Evolutionary conservation across 2,888 invertebrate genomes (phyloP), one percentile per base, ranked within the genome.

Genomic region (Chymomyza amoena): DNA sequence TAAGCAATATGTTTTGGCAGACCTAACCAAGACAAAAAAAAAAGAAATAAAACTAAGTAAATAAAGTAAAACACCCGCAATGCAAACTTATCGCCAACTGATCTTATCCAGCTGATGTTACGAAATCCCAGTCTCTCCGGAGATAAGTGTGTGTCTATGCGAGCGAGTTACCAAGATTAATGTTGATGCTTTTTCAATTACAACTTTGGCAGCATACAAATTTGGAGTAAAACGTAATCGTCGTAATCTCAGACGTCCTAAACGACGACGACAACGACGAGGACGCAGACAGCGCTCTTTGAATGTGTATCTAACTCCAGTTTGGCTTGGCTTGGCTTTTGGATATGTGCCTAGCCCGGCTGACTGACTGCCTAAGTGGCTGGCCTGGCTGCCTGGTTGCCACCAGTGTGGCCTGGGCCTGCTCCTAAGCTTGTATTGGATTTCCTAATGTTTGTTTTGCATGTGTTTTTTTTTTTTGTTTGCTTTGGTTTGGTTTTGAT

Each of bases 181-280:
- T 90, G 90, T 89, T 90, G 90, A 89, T 89, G 90, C 88, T 87
- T 90, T 90, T 90, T 90, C 90, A 90, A 90, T 90, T 90, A 90
- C 90, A 90, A 84, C 84, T 85, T 77, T 84, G 87, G 84, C 87
- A 84, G 84, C 84, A 88, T 84, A 89, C 88, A 87, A 89, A 89
- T 89, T 89, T 88, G 87, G 87, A 88, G 84, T 89, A 89, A 89
- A 89, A 87, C 84, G 87, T 85, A 87, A 87, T 85, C 87, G 79
- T 85, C 81, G 85, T 85, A 85, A 85, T 85, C 85, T 85, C 80
- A 87, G 82, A 84, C 85, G 84, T 87, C 85, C 86, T 85, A 87
- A 87, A 85, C 87, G 83, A 85, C 79, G 68, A 73, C 72, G 60
- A 32, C 32, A 20, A 59, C 75, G 73, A 79, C 79, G 71, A 70